Base-by-base conservation (phyloP, 2,888 invertebrate species). In the Cheilosia pagana region DNA sequence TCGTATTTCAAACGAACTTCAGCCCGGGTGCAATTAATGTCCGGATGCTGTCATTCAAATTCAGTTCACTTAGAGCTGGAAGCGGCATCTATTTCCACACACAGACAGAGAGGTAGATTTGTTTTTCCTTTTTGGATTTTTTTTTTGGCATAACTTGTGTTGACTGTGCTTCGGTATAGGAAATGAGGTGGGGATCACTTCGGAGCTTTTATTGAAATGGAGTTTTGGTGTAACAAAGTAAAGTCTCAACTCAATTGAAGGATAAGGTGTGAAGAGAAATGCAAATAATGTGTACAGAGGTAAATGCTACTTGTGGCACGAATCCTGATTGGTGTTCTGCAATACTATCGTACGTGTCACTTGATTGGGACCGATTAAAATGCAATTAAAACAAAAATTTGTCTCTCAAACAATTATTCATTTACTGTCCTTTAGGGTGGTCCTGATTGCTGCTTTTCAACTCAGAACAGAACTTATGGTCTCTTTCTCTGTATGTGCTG, bases 1-100 rank as follows among this genome's bases (percentile, higher is more conserved):
- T 74, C 63, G 19, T 48, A 23, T 55, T 48, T 55, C 60, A 45
- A 43, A 55, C 55, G 23, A 63, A 63, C 63, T 53, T 55, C 16
- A 35, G 7, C 8, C 31, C 16, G 16, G 45, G 16, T 45, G 55
- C 62, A 62, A 62, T 45, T 52, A 53, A 62, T 62, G 12, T 14
- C 21, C 53, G 35, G 45, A 68, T 35, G 8, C 4, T 35, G 16
- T 31, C 55, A 55, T 57, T 31, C 19, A 57, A 14, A 21, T 57
- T 31, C 19, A 57, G n/a, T 28, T 68, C 65, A 52, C 57, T 68
- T 23, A 57, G 31, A 43, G 10, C 21, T 16, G 12, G 21, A 14
- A 55, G 39, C n/a, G n/a, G n/a, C 16, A 12, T n/a, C 25, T 52
- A 39, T 28, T 10, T 5, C 25, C 35, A 39, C 35, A 12, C 35